Evolutionary conservation across 2,797 vertebrate species (phyloP).

Genomic region (Enteromius argenteus): DNA sequence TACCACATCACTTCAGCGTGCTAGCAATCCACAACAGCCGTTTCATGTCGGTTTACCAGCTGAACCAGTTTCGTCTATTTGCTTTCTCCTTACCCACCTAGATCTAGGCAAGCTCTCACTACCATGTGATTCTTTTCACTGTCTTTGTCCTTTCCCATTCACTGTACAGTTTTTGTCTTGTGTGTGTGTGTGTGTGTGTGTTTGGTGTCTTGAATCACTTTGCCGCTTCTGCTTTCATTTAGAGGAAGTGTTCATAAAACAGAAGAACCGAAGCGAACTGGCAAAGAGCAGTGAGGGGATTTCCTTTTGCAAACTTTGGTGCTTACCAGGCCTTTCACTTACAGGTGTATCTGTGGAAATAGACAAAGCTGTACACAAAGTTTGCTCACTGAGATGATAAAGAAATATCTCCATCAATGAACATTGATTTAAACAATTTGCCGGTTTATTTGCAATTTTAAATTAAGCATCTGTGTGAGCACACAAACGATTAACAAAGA

Average conservation of each 20-base stretch:
- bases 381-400: not conserved
- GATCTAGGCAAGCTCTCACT: not conserved
- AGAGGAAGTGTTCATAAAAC: conserved; percentile 48
- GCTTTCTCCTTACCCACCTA: not conserved
- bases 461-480: not conserved
- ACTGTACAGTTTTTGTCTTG: not conserved
- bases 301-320: conserved; percentile 10
- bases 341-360: conserved; percentile 4
- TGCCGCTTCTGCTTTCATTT: conserved; percentile 52
- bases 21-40: not conserved
- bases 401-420: not conserved
- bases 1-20: conserved; percentile 7
- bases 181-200: conserved; percentile 12
- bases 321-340: not conserved
- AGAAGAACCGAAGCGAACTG: conserved; percentile 22
- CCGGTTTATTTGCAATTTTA: not conserved
- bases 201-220: conserved; percentile 16
- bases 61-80: conserved; percentile 29
- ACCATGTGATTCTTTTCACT: conserved; percentile 11
- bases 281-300: not conserved
- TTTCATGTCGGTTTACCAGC: not conserved
- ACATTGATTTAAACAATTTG: not conserved
- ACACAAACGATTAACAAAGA: not conserved
- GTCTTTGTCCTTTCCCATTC: conserved; percentile 11
- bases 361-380: not conserved